Evolutionary conservation across 2,888 invertebrate species (phyloP).

Genomic region (Thereva unica): DNA sequence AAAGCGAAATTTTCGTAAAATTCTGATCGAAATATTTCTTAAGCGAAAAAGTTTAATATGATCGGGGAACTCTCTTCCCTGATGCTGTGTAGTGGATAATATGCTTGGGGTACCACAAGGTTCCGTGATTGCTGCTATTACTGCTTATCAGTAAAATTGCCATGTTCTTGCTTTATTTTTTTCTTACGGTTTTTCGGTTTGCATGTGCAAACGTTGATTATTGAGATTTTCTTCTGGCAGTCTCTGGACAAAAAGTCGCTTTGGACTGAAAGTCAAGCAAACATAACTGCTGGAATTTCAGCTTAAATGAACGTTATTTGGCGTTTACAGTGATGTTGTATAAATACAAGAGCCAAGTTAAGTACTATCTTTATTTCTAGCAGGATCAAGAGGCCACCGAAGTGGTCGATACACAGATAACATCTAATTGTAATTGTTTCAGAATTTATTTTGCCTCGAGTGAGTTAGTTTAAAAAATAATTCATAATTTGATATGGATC

Average conservation of each 20-base stretch:
- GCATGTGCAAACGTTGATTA: not conserved
- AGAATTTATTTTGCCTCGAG: no score
- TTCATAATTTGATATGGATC: no score
- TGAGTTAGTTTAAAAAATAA: no score
- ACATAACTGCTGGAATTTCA: not conserved
- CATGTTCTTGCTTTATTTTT: slow-evolving; percentile 11
- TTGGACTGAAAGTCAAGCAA: not conserved
- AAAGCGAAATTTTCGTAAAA: slow-evolving; percentile 2
- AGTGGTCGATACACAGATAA: slow-evolving; percentile 4
- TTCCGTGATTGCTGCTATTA: slow-evolving; percentile 30
- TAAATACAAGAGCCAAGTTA: slow-evolving; percentile 1
- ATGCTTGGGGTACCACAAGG: not conserved
- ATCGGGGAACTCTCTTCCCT: slow-evolving; percentile 4
- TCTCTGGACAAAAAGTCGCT: not conserved
- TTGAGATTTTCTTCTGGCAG: not conserved
- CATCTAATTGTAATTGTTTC: slow-evolving; percentile 10
- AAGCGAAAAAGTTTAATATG: slow-evolving; percentile 9
- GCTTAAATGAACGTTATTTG: no score
- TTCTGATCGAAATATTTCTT: slow-evolving; percentile 16
- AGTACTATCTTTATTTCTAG: not conserved
- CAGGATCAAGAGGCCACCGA: slow-evolving; percentile 13
- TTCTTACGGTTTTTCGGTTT: not conserved
- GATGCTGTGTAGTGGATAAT: slow-evolving; percentile 10
- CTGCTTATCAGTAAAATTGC: slow-evolving; percentile 20
- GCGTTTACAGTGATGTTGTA: not conserved